phyloP scores from a whole-genome alignment of 2,797 vertebrate genomes.

The Oceanodroma leucorhoa region DNA sequence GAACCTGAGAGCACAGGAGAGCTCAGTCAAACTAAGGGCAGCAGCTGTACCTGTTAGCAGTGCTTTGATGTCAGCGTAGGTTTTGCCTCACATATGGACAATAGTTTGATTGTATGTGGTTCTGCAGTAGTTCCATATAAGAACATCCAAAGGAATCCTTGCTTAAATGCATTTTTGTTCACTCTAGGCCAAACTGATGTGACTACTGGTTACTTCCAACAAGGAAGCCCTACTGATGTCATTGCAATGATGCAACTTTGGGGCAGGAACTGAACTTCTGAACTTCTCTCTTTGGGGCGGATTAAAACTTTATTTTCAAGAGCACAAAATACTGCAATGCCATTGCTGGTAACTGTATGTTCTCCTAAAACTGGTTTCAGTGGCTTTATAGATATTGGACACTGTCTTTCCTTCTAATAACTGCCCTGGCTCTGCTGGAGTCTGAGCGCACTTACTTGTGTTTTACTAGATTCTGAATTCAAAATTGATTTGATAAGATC shows the following conservation, averaged over 20 bases:
- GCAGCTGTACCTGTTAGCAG: too few species aligned
- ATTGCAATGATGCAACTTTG: rapidly evolving
- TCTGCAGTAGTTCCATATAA: rapidly evolving
- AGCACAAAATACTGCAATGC: rapidly evolving
- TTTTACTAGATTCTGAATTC: background rate
- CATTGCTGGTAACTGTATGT: rapidly evolving
- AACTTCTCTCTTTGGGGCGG: background rate
- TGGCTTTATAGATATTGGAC: rapidly evolving
- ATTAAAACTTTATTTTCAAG: background rate
- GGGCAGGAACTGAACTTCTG: background rate
- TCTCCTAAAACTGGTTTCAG: background rate
- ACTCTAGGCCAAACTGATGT: rapidly evolving
- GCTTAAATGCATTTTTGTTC: rapidly evolving
- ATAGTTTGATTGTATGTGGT: rapidly evolving
- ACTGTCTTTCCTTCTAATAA: rapidly evolving
- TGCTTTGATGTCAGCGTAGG: background rate
- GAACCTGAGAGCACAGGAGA: background rate
- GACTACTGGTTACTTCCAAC: background rate
- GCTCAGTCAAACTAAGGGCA: background rate
- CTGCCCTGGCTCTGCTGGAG: background rate
- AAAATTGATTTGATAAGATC: too few species aligned
- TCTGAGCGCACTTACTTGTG: background rate
- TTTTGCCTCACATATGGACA: rapidly evolving
- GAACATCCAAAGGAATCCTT: background rate
- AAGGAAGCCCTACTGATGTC: background rate